Evolutionary conservation across 2,888 invertebrate genomes (phyloP), one percentile per base, ranked within the genome.

Genomic region (Diaphora mendica): DNA sequence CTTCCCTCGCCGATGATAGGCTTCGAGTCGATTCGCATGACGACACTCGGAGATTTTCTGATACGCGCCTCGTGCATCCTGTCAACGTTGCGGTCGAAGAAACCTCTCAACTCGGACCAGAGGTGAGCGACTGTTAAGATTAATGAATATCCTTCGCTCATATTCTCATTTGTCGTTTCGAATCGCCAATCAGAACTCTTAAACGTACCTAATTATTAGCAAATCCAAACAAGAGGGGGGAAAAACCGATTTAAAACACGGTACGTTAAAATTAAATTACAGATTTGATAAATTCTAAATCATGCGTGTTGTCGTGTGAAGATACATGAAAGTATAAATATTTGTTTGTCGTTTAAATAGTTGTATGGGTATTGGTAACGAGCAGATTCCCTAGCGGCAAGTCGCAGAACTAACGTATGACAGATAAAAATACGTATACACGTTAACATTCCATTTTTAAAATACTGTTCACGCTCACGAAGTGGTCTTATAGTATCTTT

Each of bases 21-120:
- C 79, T 86, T 75, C 85, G 86, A 35, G 83, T 80, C 65, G 76
- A 76, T 59, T 73, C 77, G 62, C 71, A 69, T 55, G 77, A 77
- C 17, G 77, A 77, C 65, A 74, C 85, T 74, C 80, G 90, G 5
- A 84, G 89, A 23, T 85, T 82, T 84, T 89, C 89, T 66, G 91
- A 88, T 83, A 86, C 88, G 76, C 82, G 87, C 66, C 87, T 88
- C 84, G 85, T 66, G 79, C 76, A 77, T 72, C 82, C 83, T 68
- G 73, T 70, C 70, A 62, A 76, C 71, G 79, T 70, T 73, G 76
- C 77, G 44, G 75, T 74, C 20, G 79, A 92, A 48, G 75, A 75
- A 35, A 8, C 69, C 51, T 75, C 91, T 93, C 93, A 94, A 82
- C 85, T 75, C 59, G 78, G 73, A 48, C 78, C 71, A 33, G 84